phyloP scores from a whole-genome alignment of 2,113 vertebrate genomes.

The Crypturellus undulatus region DNA sequence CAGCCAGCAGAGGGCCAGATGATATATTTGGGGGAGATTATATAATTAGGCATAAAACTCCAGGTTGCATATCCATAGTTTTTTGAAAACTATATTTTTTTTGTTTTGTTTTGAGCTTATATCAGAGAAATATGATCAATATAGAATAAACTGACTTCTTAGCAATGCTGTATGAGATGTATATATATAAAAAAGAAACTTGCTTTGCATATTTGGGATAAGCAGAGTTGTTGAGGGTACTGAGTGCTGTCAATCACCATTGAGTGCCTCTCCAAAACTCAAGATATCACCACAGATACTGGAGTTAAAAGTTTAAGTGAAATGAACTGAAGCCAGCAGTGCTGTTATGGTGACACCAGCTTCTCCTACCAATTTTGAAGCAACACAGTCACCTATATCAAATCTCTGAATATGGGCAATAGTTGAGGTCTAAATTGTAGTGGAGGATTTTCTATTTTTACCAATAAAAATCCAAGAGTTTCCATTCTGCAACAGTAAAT shows the following conservation, averaged over 20 bases:
- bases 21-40: background rate
- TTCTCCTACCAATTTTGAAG: constrained; percentile 43
- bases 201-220: background rate
- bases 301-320: background rate
- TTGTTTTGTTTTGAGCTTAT: background rate
- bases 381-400: background rate
- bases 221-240: background rate
- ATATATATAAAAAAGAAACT: background rate
- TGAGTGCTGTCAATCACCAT: background rate
- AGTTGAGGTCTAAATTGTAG: background rate
- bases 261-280: background rate
- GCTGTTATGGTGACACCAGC: constrained; percentile 24
- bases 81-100: background rate
- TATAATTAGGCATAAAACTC: background rate
- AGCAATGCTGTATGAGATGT: background rate
- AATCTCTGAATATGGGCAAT: background rate
- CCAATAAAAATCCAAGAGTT: background rate
- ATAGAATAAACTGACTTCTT: background rate
- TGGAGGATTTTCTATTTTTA: background rate
- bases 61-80: background rate
- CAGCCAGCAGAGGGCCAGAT: constrained; percentile 58
- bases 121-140: background rate
- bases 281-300: background rate
- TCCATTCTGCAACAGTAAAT: background rate
- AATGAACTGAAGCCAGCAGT: background rate